phyloP scores from a whole-genome alignment of 2,888 invertebrate genomes.

The Nephrotoma appendiculata region DNA sequence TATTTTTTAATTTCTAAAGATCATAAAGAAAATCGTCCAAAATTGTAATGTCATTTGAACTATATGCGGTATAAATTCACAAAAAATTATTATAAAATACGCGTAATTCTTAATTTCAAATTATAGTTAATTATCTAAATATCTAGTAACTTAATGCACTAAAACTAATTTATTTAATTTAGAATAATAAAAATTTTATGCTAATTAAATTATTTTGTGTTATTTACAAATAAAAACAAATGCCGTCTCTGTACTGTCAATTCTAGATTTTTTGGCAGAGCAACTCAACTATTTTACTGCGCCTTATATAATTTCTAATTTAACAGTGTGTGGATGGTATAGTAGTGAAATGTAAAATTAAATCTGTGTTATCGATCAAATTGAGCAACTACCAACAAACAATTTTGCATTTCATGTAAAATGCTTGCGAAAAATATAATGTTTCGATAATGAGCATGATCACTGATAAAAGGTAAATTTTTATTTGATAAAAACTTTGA shows the following conservation, averaged over 20 bases:
- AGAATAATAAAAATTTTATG: not conserved
- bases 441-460: too few species aligned
- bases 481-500: too few species aligned
- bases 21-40: not conserved
- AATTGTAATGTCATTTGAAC: not conserved
- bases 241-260: not conserved
- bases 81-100: not conserved
- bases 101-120: not conserved
- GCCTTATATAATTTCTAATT: not conserved
- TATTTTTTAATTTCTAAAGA: not conserved
- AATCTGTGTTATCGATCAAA: not conserved
- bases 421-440: too few species aligned
- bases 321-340: not conserved
- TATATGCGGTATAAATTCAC: not conserved
- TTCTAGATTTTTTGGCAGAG: not conserved
- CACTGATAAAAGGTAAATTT: too few species aligned
- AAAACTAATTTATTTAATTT: not conserved
- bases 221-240: not conserved
- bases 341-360: not conserved
- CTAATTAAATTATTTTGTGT: not conserved
- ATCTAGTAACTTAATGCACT: not conserved
- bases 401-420: too few species aligned
- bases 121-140: not conserved
- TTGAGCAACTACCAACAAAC: not conserved
- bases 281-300: not conserved